Percentiles rank a stretch among this genome's conserved stretches.
These are phyloP conservation scores for Drosophila ironensis DNA, from an alignment of 1,140 invertebrate species.

Conservation along the genomic window DNA sequence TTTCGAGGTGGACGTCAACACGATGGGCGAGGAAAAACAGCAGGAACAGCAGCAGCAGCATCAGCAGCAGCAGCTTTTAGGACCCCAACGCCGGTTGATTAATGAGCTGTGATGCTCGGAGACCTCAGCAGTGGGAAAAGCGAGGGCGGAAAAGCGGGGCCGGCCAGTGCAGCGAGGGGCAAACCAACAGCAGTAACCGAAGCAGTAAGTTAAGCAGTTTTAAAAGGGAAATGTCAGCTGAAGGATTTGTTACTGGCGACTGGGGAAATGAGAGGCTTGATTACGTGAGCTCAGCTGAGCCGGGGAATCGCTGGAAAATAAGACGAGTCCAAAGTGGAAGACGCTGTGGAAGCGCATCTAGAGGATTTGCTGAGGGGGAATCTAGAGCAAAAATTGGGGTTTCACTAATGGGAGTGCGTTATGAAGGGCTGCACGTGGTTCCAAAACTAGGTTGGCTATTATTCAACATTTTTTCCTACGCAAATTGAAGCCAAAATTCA, in stretches of 20 bases:
- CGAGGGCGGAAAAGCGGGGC: neutral
- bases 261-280: conserved; percentile 47
- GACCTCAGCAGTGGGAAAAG: conserved; percentile 2
- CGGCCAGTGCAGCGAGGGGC: conserved; percentile 9
- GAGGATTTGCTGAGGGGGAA: neutral
- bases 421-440: neutral
- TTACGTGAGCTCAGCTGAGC: conserved; percentile 36
- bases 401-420: neutral
- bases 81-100: conserved; percentile 58
- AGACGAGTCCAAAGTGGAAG: neutral
- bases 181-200: conserved; percentile 19
- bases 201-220: conserved; percentile 48
- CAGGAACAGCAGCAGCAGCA: conserved; percentile 12
- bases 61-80: conserved; percentile 19
- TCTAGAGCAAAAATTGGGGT: too few species aligned
- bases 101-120: conserved; percentile 62
- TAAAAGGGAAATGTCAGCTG: conserved; percentile 44
- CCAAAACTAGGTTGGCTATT: too few species aligned
- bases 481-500: too few species aligned
- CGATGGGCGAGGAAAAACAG: conserved; percentile 27
- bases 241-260: conserved; percentile 47
- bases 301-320: conserved; percentile 7
- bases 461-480: too few species aligned
- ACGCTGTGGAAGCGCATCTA: conserved; percentile 5
- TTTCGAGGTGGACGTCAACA: conserved; percentile 61